Evolutionary conservation across 2,888 invertebrate genomes (phyloP).

Genomic region (Macaria notata): DNA sequence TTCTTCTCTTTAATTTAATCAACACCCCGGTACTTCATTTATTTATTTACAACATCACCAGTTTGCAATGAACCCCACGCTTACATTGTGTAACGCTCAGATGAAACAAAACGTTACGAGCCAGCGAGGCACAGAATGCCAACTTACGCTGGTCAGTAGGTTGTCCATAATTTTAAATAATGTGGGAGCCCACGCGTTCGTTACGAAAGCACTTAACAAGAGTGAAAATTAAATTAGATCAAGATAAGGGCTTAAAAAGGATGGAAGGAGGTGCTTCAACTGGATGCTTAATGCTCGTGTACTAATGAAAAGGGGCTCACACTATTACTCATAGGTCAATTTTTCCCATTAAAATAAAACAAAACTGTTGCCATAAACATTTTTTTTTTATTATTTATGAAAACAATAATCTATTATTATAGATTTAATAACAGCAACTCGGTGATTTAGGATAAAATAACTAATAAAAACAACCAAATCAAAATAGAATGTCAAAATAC

Average conservation of each 20-base stretch:
- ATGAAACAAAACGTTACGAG: conserved; percentile 26
- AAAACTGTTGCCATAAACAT: too few species aligned
- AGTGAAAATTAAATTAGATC: conserved; percentile 50
- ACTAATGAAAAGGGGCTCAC: too few species aligned
- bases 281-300: conserved; percentile 1
- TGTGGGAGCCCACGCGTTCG: conserved; percentile 58
- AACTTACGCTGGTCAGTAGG: conserved; percentile 44
- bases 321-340: too few species aligned
- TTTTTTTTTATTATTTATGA: too few species aligned
- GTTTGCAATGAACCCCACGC: conserved; percentile 45
- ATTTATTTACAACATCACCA: conserved; percentile 54
- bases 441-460: too few species aligned
- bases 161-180: conserved; percentile 64
- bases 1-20: conserved; percentile 78
- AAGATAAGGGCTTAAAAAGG: conserved; percentile 42
- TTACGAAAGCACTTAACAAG: conserved; percentile 51
- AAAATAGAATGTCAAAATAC: conserved; percentile 20
- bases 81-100: conserved; percentile 36
- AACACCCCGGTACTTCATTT: conserved; percentile 68
- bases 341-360: too few species aligned
- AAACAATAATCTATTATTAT: too few species aligned
- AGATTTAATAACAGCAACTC: too few species aligned
- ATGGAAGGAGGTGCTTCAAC: conserved; percentile 22
- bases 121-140: conserved; percentile 34
- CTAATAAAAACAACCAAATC: not conserved